phyloP scores from a whole-genome alignment of 2,888 invertebrate species.

The Miltochrista miniata region DNA sequence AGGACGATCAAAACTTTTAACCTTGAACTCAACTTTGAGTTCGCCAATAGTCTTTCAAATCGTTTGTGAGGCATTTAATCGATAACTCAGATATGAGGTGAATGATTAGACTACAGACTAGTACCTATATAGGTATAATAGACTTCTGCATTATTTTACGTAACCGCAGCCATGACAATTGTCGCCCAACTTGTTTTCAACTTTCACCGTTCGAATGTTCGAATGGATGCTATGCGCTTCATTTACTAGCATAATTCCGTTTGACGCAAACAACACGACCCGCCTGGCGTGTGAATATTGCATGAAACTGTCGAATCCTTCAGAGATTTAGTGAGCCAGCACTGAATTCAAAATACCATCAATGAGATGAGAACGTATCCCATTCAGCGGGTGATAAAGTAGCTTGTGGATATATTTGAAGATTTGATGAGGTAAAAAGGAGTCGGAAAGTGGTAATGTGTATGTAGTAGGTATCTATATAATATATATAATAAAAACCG shows the following conservation, averaged over 20 bases:
- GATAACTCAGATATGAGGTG: no score
- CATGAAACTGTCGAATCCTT: slow-evolving; percentile 39
- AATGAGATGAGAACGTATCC: slow-evolving; percentile 38
- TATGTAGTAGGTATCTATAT: no score
- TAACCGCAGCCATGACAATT: no score
- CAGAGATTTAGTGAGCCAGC: slow-evolving; percentile 39
- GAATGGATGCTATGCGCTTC: no score
- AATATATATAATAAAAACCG: no score
- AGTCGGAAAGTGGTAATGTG: no score
- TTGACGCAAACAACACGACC: slow-evolving; percentile 32
- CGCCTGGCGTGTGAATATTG: slow-evolving; percentile 43
- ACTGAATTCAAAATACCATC: slow-evolving; percentile 40
- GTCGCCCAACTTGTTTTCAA: slow-evolving; percentile 4
- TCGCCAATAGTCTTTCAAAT: slow-evolving; percentile 11
- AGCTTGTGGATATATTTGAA: slow-evolving; percentile 14
- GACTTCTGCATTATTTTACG: no score
- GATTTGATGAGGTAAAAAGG: neutral
- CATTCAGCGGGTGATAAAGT: slow-evolving; percentile 27
- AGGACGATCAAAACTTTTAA: no score
- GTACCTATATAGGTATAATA: no score
- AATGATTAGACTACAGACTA: no score
- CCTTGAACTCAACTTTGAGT: no score
- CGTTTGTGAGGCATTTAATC: no score
- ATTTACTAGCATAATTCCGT: slow-evolving; percentile 37
- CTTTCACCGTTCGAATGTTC: slow-evolving; percentile 40